Evolutionary conservation across 1,140 invertebrate genomes (phyloP), one percentile per base, ranked within the genome.

Genomic region (Ctenoplectra terminalis): DNA sequence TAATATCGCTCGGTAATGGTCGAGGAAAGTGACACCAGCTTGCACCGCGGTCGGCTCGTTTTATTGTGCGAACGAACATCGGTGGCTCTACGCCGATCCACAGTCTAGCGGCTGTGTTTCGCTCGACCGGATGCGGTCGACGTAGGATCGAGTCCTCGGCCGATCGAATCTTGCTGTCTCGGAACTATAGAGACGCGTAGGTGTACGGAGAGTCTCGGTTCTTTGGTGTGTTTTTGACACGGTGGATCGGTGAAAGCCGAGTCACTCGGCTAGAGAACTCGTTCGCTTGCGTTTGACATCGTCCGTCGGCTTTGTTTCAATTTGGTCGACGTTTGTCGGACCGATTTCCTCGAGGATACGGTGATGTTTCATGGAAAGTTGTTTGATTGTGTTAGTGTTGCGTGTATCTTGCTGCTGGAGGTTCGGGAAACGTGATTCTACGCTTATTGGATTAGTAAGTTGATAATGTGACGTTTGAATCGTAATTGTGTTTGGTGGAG

Each of bases 51-150:
- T 70, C 37, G 75, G 8, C 54, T 70, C 31, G 64, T 60, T 78
- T 70, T 70, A 60, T 78, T 70, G 20, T 43, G 29, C 58, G 31
- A 52, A 40, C 31, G 58, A 64, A 26, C 40, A 34, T 74, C 71
- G 54, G 54, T 61, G 48, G 48, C 29, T 56, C 70, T 50, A 71
- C 52, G 52, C n/a, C 71, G 73, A 64, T 75, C 58, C 23, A 15
- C 58, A 37, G 72, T 48, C 40, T 56, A 50, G 43, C 46, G 31
- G 50, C 63, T 52, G 60, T 46, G 48, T 66, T 54, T 76, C 74
- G 61, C 48, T 66, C 48, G 37, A 54, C 74, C 74, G 74, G 74
- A 76, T 76, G 74, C 74, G 74, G 74, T 76, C 29, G 29, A 11
- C 26, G 56, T 20, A 13, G 13, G 46, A 26, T 77, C 74, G 48